These are phyloP conservation scores for Bugula neritina DNA, from an alignment of 2,888 invertebrate species.

Conservation along the genomic window DNA sequence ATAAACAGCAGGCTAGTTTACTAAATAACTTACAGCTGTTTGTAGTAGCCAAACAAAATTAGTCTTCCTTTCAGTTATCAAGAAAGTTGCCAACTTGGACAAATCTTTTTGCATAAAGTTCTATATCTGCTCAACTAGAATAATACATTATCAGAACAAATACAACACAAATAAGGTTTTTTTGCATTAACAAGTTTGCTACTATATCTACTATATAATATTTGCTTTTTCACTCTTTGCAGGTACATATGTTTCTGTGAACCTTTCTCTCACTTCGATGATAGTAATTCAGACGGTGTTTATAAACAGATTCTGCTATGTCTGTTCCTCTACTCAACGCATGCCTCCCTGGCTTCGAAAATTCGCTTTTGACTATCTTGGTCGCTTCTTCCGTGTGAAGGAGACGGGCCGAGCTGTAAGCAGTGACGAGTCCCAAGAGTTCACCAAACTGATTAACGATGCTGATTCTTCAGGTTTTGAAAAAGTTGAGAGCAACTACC, in stretches of 20 bases:
- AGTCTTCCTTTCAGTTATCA: no score
- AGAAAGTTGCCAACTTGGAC: no score
- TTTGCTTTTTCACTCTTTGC: slow-evolving; percentile 30
- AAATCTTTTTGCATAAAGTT: no score
- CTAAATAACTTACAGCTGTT: no score
- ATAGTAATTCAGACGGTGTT: slow-evolving; percentile 54
- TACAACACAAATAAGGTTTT: no score
- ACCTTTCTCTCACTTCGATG: slow-evolving; percentile 55
- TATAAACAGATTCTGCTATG: slow-evolving; percentile 54
- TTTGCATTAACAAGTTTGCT: no score
- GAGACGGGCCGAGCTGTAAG: not conserved
- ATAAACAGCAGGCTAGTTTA: no score
- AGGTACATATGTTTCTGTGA: slow-evolving; percentile 55
- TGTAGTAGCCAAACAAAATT: no score
- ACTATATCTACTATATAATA: no score
- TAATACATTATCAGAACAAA: no score
- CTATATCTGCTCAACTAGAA: no score
- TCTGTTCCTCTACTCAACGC: slow-evolving; percentile 47
- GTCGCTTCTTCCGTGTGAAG: slow-evolving; percentile 42
- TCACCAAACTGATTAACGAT: not conserved
- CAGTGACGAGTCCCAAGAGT: not conserved
- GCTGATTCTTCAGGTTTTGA: not conserved
- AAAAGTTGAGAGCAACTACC: not conserved
- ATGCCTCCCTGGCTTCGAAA: slow-evolving; percentile 51
- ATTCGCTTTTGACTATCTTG: slow-evolving; percentile 47